A percentile compares a stretch with the other conserved stretches of the same genome.
phyloP scores from a whole-genome alignment of 2,113 vertebrate species.

The Myocastor coypus region DNA sequence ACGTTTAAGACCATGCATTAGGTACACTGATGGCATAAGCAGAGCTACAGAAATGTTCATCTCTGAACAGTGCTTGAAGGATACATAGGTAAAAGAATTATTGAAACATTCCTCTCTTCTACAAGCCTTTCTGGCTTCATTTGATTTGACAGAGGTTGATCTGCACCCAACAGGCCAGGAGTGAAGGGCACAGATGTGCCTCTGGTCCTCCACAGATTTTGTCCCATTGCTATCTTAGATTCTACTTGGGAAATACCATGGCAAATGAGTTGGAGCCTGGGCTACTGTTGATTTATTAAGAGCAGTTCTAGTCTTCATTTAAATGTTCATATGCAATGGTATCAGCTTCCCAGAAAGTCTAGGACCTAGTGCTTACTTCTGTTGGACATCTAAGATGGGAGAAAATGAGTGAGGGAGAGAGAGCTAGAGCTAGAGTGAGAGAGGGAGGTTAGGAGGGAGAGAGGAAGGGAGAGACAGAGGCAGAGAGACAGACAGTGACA shows the following conservation, averaged over 20 bases:
- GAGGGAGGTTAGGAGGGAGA: neutral
- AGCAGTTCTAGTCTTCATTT: conserved; percentile 6
- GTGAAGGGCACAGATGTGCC: neutral
- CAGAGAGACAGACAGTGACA: rapidly evolving
- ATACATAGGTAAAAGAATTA: neutral
- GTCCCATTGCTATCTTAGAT: neutral
- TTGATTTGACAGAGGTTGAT: neutral
- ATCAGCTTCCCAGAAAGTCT: neutral
- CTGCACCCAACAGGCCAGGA: neutral
- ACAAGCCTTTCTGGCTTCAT: neutral
- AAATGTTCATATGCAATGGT: neutral
- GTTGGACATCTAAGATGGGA: neutral
- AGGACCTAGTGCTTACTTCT: neutral
- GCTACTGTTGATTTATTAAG: neutral
- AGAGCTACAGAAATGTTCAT: neutral
- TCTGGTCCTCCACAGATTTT: conserved; percentile 2
- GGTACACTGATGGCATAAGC: neutral
- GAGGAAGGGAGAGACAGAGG: too few relatives aligned
- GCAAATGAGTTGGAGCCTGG: neutral
- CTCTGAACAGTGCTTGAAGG: neutral
- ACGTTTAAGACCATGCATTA: neutral
- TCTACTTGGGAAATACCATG: neutral
- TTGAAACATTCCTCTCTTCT: neutral
- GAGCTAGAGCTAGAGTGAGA: too few relatives aligned
- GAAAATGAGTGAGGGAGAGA: neutral